Conservation (phyloP, 2,797 vertebrate species). For the Hyperoplus immaculatus region DNA sequence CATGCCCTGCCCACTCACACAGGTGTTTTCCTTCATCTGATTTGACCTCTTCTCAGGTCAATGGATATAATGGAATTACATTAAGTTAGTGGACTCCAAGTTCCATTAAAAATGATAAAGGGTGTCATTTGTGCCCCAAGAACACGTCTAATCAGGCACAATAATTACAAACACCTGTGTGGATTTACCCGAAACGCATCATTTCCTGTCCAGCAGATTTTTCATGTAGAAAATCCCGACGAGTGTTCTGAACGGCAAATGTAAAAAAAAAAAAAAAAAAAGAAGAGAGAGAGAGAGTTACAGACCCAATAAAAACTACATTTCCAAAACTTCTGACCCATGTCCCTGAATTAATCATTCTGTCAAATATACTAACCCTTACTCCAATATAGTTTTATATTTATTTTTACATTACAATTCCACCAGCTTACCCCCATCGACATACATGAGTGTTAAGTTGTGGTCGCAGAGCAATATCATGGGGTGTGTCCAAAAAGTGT, state of each 20-base stretch:
- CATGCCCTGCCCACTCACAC: neutral
- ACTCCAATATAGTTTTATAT: slow-evolving; percentile 4
- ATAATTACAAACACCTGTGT: neutral
- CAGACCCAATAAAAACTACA: neutral
- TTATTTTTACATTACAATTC: slow-evolving; percentile 5
- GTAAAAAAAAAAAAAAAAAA: neutral
- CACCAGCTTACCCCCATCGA: neutral
- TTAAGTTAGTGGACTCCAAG: no score
- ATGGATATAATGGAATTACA: no score
- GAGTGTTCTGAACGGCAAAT: neutral
- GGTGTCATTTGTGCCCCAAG: neutral
- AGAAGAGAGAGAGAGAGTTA: neutral
- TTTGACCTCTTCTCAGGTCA: neutral
- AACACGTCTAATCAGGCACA: neutral
- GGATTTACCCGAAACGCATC: neutral
- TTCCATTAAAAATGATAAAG: no score
- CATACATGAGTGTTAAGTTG: neutral
- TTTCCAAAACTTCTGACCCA: no score
- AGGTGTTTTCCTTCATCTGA: neutral
- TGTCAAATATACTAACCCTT: neutral
- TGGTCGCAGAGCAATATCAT: neutral
- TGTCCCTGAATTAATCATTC: neutral
- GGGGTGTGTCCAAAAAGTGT: neutral
- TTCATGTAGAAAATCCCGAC: neutral
- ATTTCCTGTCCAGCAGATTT: neutral